Conservation (phyloP, 23 tunicate genomes). For the Ascidia mentula region DNA sequence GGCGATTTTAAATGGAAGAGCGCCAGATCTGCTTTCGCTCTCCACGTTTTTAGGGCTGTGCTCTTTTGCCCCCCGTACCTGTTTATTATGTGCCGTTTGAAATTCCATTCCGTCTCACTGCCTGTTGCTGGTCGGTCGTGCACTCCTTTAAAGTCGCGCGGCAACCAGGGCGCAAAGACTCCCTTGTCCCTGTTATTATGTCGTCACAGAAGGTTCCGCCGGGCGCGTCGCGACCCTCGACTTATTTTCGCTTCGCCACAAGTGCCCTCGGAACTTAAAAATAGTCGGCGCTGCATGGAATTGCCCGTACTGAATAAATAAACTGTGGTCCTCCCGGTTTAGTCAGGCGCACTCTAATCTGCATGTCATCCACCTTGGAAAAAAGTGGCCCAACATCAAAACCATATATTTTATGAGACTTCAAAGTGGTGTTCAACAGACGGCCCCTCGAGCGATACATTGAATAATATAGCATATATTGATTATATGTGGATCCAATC, state of each 20-base stretch:
- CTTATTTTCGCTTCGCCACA: conserved; percentile 8
- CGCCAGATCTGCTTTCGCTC: neutral
- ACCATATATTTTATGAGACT: no score
- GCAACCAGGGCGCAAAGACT: neutral
- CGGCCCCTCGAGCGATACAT: no score
- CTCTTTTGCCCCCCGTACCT: neutral
- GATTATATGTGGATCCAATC: no score
- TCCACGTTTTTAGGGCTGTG: neutral
- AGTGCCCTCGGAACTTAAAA: neutral
- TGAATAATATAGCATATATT: no score
- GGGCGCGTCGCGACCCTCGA: neutral
- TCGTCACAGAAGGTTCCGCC: neutral
- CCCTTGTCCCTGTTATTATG: neutral
- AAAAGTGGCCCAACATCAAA: no score
- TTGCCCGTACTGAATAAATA: neutral
- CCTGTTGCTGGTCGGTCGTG: neutral
- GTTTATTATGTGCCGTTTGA: conserved; percentile 10
- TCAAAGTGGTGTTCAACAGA: no score
- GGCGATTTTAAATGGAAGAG: conserved; percentile 5
- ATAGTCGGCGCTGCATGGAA: neutral
- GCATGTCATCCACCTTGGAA: conserved; percentile 10
- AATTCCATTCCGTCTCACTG: conserved; percentile 6
- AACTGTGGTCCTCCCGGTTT: conserved; percentile 2
- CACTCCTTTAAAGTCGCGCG: neutral
- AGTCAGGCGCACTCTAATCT: neutral